Base-by-base conservation (phyloP, 2,797 vertebrate species). In the Dallia pectoralis region DNA sequence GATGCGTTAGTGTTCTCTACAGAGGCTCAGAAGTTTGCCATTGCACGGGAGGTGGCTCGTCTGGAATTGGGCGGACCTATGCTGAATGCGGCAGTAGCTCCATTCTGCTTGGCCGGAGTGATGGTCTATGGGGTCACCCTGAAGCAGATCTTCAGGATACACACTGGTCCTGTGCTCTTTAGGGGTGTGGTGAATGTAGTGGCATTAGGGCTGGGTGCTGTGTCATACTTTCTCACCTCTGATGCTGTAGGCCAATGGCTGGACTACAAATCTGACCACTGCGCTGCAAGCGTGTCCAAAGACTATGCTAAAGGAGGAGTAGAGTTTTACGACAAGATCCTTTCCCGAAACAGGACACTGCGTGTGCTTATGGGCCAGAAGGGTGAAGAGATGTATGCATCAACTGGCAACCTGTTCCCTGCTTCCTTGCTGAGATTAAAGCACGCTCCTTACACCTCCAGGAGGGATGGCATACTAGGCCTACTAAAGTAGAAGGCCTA, bases 281-380 rank as follows among this genome's bases (percentile, higher is more conserved):
- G 30, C 1, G 94, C 93, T 0, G 96, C 96, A 0, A 33, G 85
- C 6, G 40, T 98, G 71, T 97, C 97, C 16, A 51, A 40, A 0
- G 84, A 87, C 59, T 98, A 97, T 0, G 93, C 95, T 73, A 87
- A 72, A 32, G 97, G 96, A 9, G 97, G 96, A 0, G 87, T 97
- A 15, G 96, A 99, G 86, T 99, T 98, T 88, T 99, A 97, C 3
- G 91, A 97, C 66, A 96, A 97, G 88, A 91, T 98, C 77, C 82
- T 99, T 75, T 89, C 82, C 1, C 89, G 94, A 71, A 98, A 98
- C 82, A 90, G 87, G 81, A 92, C 87, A 25, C 85, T 98, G 70
- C 95, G 96, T 30, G 75, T 81, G 0, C 90, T 98, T 66, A 94
- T 98, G 95, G 97, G 96, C 16, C 84, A 86, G 36, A 83, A 88